Base-by-base conservation (phyloP, 2,888 invertebrate species). In the Morinoia aosen region DNA sequence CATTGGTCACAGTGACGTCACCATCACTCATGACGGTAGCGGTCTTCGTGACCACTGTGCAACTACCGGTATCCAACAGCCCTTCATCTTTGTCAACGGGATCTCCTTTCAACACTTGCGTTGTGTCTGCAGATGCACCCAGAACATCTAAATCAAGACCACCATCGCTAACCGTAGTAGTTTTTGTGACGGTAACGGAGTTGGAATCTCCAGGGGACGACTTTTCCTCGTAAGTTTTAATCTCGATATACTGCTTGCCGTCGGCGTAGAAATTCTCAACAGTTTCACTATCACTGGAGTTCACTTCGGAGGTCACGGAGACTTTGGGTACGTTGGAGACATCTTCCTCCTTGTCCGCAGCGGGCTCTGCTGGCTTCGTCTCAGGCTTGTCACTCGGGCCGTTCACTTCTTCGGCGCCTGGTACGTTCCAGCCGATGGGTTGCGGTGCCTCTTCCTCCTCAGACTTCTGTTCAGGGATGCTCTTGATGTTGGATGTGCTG, bases 211-310 rank as follows among this genome's bases (percentile, higher is more conserved):
- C 56, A 33, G 93, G 95, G 40, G 95, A 19, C 61, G 16, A 58
- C 57, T 95, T 95, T 58, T 95, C 95, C 61, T 95, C 61, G 40
- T 95, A 95, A 64, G 95, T 95, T 39, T 95, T 95, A 40, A 95
- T 95, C 64, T 95, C 95, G 40, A 95, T 95, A 39, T 64, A 95
- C 64, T 61, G 12, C 64, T 95, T 76, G 16, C 64, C 64, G 95
- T 64, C 58, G 39, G 56, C 64, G 64, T 48, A 61, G 19, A 61
- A 64, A 25, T 95, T 58, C 95, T 95, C 95, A 8, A 64, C 95
- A 40, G 58, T 64, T n/a, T 58, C 95, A 7, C 39, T 58, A 61
- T 95, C 64, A 48, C 93, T 93, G 90, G 90, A 40, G 90, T 40
- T 90, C 93, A 93, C 93, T n/a, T 93, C 93, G 3, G 56, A 14